Evolutionary conservation across 2,113 vertebrate genomes (phyloP), one percentile per base, ranked within the genome.

Genomic region (Perca flavescens): DNA sequence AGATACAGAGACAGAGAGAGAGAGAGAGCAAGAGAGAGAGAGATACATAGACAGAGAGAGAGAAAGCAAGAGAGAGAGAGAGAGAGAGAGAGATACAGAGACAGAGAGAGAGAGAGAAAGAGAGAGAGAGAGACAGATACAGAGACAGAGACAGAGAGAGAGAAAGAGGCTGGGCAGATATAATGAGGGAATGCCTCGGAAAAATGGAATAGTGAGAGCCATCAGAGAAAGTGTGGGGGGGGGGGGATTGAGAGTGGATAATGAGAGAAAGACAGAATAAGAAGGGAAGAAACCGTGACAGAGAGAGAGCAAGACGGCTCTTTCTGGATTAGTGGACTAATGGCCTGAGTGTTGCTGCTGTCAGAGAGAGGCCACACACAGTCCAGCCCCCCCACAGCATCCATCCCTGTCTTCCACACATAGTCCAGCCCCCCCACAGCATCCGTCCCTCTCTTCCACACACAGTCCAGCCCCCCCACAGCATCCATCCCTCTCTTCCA

Each of bases 301-400:
- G 46, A 67, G 21, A 57, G 80, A 78, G 65, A 49, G 67, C 5
- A 46, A 25, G 34, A 8, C 9, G 47, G 58, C 57, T 69, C 56
- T 77, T 79, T 80, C 54, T 89, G 88, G 87, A 91, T 92, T 85
- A 92, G 73, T 21, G 46, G 67, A 78, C 87, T 89, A 80, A 90
- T 88, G 82, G 43, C n/a, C 53, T 81, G 17, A 17, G 34, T 54
- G 64, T 43, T 64, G 73, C 63, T 56, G 73, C 76, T 80, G 86
- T 74, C 58, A 68, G 79, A 43, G 60, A 67, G 54, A 69, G 67
- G 34, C 84, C 86, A 80, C 84, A 86, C 25, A 25, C 25, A 25
- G 25, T 25, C 25, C 25, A 25, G 25, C 25, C 25, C 25, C 25
- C 25, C 25, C 76, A 83, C 79, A 69, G 25, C 66, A 79, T 69